A percentile compares a stretch with the other conserved stretches of the same genome.
phyloP scores from a whole-genome alignment of 1,140 invertebrate species.

The Trichogramma pretiosum region DNA sequence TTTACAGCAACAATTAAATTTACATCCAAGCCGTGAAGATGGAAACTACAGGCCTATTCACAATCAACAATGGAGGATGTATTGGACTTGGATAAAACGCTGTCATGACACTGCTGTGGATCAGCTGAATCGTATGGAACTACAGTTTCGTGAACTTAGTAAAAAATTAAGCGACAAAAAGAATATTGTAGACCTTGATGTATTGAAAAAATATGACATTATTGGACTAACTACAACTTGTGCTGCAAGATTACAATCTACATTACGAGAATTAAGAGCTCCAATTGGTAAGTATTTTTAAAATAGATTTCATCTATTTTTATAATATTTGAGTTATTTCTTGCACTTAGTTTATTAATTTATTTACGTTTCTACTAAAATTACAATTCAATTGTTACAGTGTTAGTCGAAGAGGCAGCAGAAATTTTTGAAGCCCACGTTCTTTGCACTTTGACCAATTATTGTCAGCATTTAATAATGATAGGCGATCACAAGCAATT shows the following conservation, averaged over 20 bases:
- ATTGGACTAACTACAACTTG: conserved; percentile 4
- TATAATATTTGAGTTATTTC: no score
- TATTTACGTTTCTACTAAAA: no score
- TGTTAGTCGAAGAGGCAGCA: conserved; percentile 2
- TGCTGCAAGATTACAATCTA: background rate
- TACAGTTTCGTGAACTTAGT: background rate
- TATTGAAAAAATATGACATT: background rate
- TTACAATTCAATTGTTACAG: background rate
- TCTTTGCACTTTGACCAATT: background rate
- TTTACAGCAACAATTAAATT: background rate
- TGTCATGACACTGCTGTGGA: background rate
- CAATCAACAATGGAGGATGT: background rate
- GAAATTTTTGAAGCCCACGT: conserved; percentile 3
- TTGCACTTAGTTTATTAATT: no score
- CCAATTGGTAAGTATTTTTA: conserved; percentile 7
- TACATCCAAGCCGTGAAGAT: no score
- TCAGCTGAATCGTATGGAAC: background rate
- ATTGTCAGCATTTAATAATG: conserved; percentile 1
- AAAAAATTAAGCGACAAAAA: background rate
- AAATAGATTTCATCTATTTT: no score
- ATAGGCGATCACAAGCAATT: conserved; percentile 3
- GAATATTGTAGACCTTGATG: background rate
- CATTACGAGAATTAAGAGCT: background rate
- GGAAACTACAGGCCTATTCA: no score
- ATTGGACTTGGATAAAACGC: background rate